Base-by-base conservation (phyloP, 2,797 vertebrate species). In the Pseudochromis fuscus region DNA sequence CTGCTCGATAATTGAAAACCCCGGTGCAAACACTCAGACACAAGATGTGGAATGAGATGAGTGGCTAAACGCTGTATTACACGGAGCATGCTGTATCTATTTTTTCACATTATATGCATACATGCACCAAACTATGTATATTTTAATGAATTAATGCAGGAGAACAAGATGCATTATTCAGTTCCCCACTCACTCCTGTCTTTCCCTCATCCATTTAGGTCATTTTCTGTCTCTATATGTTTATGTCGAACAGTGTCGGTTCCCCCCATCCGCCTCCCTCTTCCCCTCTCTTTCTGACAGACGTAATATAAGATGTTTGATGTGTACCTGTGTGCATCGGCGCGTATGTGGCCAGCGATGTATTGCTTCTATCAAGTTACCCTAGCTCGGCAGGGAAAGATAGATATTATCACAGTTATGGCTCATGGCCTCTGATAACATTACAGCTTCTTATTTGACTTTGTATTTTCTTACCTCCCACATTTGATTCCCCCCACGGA, bases 251-350 rank as follows among this genome's bases (percentile, higher is more conserved):
- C 80, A 15, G 27, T 67, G 75, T 80, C 66, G 82, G 46, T 67
- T 42, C 65, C 57, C 61, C 50, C 58, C 66, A 38, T 58, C 66
- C 12, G 6, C 52, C 16, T 56, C 24, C 38, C 61, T 19, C 13
- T 42, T 44, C 23, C 67, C 9, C 31, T 66, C 76, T 67, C 50
- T 37, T 57, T 61, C 59, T 88, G 87, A 87, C 89, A 92, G 87
- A 60, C 74, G 79, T 90, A 89, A 91, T 89, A 84, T 78, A 79
- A 87, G 81, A 86, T 91, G 84, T 83, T 90, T 85, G 87, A 88
- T 92, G 91, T 67, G 80, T 81, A 91, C 85, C 87, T 90, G 72
- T 89, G 88, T 86, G 87, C 84, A 82, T 79, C 75, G 37, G 83
- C 40, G 49, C 60, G 70, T 84, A 73, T 84, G 69, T 24, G 81